Percentiles rank a stretch among this genome's conserved stretches.
phyloP scores from a whole-genome alignment of 2,113 vertebrate species.

The Ciconia stormi region DNA sequence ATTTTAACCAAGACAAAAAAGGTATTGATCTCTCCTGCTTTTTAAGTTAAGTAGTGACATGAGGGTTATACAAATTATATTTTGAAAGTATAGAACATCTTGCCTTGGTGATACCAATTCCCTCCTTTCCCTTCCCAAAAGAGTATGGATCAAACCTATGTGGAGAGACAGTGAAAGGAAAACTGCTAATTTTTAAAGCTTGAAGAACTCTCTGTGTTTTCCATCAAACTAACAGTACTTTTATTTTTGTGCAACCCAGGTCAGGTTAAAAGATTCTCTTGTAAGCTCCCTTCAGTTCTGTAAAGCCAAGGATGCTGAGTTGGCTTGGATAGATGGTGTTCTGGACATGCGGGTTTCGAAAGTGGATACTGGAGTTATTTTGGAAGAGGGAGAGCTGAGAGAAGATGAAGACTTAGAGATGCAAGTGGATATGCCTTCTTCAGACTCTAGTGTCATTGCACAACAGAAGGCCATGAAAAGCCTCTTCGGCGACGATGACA shows the following conservation, averaged over 20 bases:
- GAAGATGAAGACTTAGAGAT: conserved; percentile 88
- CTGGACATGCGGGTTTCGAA: conserved; percentile 97
- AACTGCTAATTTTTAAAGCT: neutral
- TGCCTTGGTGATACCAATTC: neutral
- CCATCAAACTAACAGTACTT: neutral
- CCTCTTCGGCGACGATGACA: conserved; percentile 92
- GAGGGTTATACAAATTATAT: neutral
- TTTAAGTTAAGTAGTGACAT: neutral
- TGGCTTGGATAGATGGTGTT: conserved; percentile 97
- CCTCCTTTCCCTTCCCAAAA: neutral
- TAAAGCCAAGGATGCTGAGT: conserved; percentile 94
- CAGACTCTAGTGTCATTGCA: conserved; percentile 81
- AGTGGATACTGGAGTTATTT: conserved; percentile 94
- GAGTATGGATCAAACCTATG: neutral
- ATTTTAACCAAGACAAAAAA: neutral
- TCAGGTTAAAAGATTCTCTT: conserved; percentile 95
- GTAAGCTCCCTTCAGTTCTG: conserved; percentile 99
- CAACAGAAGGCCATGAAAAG: conserved; percentile 93
- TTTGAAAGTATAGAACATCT: neutral
- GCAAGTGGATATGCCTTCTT: conserved; percentile 80
- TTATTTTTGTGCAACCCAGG: conserved; percentile 71
- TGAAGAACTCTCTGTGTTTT: neutral
- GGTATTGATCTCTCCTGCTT: neutral
- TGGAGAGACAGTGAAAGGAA: neutral
- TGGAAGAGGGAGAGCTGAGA: conserved; percentile 88